Evolutionary conservation across 2,797 vertebrate species (phyloP).

Genomic region (Halcyon smyrnensis): DNA sequence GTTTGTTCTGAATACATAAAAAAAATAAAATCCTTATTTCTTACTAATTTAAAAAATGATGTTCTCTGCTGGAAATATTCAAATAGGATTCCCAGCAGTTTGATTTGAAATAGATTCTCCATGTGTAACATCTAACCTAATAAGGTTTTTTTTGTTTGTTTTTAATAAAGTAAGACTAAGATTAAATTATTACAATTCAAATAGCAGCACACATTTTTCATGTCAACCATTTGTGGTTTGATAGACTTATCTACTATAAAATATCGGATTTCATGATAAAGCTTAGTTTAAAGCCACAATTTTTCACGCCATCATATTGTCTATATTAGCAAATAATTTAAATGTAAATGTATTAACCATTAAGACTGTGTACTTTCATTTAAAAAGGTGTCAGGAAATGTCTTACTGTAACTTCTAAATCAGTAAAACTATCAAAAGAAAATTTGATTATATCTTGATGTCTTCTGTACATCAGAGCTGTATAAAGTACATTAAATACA

Average conservation of each 20-base stretch:
- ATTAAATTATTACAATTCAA: not conserved
- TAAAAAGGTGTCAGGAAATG: not conserved
- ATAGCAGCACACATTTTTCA: not conserved
- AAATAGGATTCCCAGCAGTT: slow-evolving; percentile 9
- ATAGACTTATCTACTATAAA: not conserved
- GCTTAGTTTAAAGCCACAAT: not conserved
- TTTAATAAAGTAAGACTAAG: not conserved
- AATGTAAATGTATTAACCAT: not conserved
- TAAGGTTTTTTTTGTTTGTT: not conserved
- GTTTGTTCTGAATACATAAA: not conserved
- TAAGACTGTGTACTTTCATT: not conserved
- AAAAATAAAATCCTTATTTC: not conserved
- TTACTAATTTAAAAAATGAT: slow-evolving; percentile 36
- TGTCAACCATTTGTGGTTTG: slow-evolving; percentile 14
- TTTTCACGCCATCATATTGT: not conserved
- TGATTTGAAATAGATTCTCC: slow-evolving; percentile 10
- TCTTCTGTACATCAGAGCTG: not conserved
- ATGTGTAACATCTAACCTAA: not conserved
- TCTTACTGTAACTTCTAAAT: not conserved
- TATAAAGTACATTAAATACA: not conserved
- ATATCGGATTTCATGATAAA: slow-evolving; percentile 7
- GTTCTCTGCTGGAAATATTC: slow-evolving; percentile 35
- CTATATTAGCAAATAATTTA: slow-evolving; percentile 24
- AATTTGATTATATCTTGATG: not conserved
- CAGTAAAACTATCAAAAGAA: not conserved